phyloP scores from a whole-genome alignment of 2,888 invertebrate genomes.

The Drosophila sordidula region DNA sequence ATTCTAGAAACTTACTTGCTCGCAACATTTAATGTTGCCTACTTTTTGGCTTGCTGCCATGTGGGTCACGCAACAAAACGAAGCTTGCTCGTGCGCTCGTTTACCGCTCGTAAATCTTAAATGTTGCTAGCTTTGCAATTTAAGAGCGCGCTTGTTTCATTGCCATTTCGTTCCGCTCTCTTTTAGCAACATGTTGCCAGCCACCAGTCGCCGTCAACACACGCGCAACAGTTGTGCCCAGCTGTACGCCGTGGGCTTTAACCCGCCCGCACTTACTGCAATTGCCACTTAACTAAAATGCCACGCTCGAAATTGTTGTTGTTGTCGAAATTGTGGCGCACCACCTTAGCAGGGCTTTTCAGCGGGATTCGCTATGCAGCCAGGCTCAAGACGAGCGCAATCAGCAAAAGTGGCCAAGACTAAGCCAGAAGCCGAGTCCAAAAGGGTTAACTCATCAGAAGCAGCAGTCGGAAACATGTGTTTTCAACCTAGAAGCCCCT shows the following conservation, averaged over 20 bases:
- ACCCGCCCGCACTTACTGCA: conserved; percentile 42
- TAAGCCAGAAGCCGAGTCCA: conserved; percentile 3
- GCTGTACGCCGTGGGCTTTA: conserved; percentile 28
- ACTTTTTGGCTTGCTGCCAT: conserved; percentile 7
- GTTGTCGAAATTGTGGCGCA: conserved; percentile 8
- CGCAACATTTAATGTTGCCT: conserved; percentile 6
- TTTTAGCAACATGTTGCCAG: conserved; percentile 69
- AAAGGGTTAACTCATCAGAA: conserved; percentile 32
- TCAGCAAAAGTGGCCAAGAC: conserved; percentile 68
- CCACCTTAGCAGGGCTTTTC: conserved; percentile 9
- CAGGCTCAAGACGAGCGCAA: conserved; percentile 41
- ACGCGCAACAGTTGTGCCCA: conserved; percentile 65
- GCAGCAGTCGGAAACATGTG: conserved; percentile 17
- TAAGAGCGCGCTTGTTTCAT: conserved; percentile 32
- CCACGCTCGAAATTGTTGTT: conserved; percentile 31
- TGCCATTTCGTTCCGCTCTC: conserved; percentile 64
- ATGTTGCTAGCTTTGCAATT: neutral
- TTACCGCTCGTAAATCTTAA: neutral
- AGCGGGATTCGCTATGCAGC: conserved; percentile 1
- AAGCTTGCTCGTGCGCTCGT: neutral
- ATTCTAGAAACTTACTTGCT: too few species aligned
- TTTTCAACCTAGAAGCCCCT: neutral
- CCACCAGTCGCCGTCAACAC: conserved; percentile 13
- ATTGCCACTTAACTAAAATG: conserved; percentile 57
- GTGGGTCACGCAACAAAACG: conserved; percentile 25